Percentiles rank a stretch among this genome's conserved stretches.
phyloP scores from a whole-genome alignment of 2,888 invertebrate genomes.

The Lasioglossum vierecki region DNA sequence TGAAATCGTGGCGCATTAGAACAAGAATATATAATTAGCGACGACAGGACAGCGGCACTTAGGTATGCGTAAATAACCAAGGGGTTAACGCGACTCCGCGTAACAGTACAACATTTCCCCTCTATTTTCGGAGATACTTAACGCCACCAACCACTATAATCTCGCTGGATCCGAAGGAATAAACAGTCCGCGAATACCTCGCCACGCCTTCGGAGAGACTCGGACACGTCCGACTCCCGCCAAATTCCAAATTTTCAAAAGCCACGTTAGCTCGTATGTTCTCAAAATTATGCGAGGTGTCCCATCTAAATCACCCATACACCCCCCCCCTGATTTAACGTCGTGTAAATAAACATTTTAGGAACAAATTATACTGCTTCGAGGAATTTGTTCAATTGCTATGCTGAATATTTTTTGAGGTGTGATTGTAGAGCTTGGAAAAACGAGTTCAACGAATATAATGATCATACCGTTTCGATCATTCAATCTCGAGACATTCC shows the following conservation, averaged over 20 bases:
- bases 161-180: slow-evolving; percentile 11
- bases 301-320: not conserved
- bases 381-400: not conserved
- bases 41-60: slow-evolving; percentile 31
- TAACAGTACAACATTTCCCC: not conserved
- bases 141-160: slow-evolving; percentile 26
- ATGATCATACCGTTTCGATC: not conserved
- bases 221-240: not conserved
- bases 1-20: slow-evolving; percentile 39
- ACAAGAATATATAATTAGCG: slow-evolving; percentile 53
- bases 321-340: not conserved
- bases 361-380: not conserved
- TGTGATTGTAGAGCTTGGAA: not conserved
- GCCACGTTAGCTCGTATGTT: not conserved
- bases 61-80: slow-evolving; percentile 54
- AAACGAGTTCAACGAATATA: not conserved
- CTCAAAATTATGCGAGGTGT: not conserved
- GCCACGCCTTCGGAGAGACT: not conserved
- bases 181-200: slow-evolving; percentile 8
- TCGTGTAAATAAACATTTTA: not conserved
- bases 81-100: slow-evolving; percentile 48
- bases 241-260: not conserved
- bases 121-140: slow-evolving; percentile 18
- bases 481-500: not conserved
- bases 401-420: not conserved